Evolutionary conservation across 2,888 invertebrate genomes (phyloP), one percentile per base, ranked within the genome.

Genomic region (Galeopsomyia nigrocyanea): DNA sequence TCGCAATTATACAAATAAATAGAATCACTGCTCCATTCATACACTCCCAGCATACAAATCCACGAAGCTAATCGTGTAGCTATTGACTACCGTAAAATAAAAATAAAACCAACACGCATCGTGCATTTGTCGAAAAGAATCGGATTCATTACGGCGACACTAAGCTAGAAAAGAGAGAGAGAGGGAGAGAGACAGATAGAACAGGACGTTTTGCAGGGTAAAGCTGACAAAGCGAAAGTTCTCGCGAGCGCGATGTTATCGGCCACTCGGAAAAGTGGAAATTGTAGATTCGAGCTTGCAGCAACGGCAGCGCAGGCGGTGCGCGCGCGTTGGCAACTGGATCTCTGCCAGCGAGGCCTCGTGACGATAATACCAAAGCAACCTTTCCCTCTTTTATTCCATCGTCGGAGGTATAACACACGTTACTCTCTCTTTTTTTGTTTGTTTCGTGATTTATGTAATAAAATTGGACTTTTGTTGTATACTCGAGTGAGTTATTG

Each of bases 211-310:
- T 26, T 49, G 69, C 68, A 22, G 68, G 57, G 67, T 26, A 68
- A 47, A 39, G 68, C 71, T 71, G 71, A 74, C 68, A 69, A 68
- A 61, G 72, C 68, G 63, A 71, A 73, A 68, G 60, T 49, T 58
- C 64, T 26, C 26, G 60, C n/a, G 53, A 21, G 70, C 50, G 57
- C 26, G 74, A 74, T 74, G 70, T 68, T 74, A 74, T 74, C 70
- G 74, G 74, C 67, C 70, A 71, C 74, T 70, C 60, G 74, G 74
- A 71, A 71, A 68, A 71, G 74, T 71, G 71, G 71, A 74, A 74
- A 71, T 74, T 71, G 68, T 68, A 71, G 74, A 74, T 74, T 74
- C 57, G 68, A 66, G 46, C 74, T 63, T 49, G 58, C 61, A 69
- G 67, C 63, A 22, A 47, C 62, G 61, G 61, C 55, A 21, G 65